Base-by-base conservation (phyloP, 1,140 invertebrate genomes). In the Gyrodactylus bullatarudis region DNA sequence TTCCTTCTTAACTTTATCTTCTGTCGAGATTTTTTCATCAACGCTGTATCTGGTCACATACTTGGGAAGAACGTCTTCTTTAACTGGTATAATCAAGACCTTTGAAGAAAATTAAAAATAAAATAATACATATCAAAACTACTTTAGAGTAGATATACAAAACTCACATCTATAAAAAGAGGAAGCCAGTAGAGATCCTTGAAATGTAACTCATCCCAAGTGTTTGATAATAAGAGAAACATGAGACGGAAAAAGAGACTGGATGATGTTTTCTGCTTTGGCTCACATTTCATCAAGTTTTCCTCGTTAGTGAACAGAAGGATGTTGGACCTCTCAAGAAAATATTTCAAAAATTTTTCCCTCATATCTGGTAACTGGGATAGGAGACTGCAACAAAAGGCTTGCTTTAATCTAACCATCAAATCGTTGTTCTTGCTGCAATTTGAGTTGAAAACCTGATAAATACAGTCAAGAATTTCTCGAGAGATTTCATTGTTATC, bases 341-440 rank as follows among this genome's bases (percentile, higher is more conserved):
- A 71, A 71, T 23, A 71, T 71, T 71, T 24, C 23, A 71, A n/a
- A 71, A 23, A 71, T n/a, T 71, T 71, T 71, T 71, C 70, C n/a
- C 70, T 8, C 1, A 71, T 23, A 24, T 71, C 70, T 16, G 70
- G 21, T 23, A 21, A 71, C 23, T 71, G 70, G 24, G 21, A 23
- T 1, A 71, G 21, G 21, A 71, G 21, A 20, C 70, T 24, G 8
- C 21, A 23, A 23, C 70, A 71, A 25, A 71, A 71, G 2, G 70
- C 70, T 20, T 21, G 21, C 24, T 71, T 21, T 19, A 71, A 71
- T 71, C 21, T 71, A 24, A 20, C 24, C 21, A 23, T 71, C 21
- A 24, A 20, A 24, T 71, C 70, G 24, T 71, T 20, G 1, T 23
- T 71, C n/a, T 26, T n/a, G 1, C 20, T 20, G 1, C 24, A 24